Evolutionary conservation across 2,797 vertebrate species (phyloP).

Genomic region (Acomys russatus): DNA sequence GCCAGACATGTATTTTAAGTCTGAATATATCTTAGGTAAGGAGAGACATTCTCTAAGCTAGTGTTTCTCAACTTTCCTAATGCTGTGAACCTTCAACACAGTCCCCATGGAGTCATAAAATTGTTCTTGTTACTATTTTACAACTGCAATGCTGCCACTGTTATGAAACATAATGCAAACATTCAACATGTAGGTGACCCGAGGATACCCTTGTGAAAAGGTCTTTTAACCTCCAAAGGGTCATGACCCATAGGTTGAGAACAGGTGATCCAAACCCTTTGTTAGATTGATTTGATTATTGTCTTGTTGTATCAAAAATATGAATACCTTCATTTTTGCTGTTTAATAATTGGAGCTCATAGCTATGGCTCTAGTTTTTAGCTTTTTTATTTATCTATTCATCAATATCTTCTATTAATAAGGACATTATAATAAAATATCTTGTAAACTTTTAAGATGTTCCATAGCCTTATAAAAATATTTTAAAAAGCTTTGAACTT

Average conservation of each 20-base stretch:
- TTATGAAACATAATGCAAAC: background rate
- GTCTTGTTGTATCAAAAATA: background rate
- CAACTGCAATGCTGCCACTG: too few relatives aligned
- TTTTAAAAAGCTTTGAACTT: background rate
- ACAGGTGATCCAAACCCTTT: background rate
- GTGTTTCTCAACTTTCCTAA: too few relatives aligned
- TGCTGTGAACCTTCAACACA: too few relatives aligned
- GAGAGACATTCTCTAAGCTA: too few relatives aligned
- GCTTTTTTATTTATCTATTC: background rate
- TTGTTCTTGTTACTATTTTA: too few relatives aligned
- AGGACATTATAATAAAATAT: background rate
- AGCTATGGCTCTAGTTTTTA: background rate
- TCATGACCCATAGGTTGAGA: background rate
- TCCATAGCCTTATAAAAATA: background rate
- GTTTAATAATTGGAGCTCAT: background rate
- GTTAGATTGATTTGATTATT: background rate
- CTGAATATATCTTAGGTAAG: background rate
- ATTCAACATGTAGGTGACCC: background rate
- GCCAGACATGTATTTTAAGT: background rate
- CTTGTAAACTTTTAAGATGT: background rate
- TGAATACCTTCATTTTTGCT: background rate
- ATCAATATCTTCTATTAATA: background rate
- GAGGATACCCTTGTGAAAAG: background rate
- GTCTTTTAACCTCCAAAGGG: background rate
- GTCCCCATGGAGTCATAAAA: too few relatives aligned